Conservation (phyloP, 2,113 vertebrate species). For the Microcebus griseorufus region DNA sequence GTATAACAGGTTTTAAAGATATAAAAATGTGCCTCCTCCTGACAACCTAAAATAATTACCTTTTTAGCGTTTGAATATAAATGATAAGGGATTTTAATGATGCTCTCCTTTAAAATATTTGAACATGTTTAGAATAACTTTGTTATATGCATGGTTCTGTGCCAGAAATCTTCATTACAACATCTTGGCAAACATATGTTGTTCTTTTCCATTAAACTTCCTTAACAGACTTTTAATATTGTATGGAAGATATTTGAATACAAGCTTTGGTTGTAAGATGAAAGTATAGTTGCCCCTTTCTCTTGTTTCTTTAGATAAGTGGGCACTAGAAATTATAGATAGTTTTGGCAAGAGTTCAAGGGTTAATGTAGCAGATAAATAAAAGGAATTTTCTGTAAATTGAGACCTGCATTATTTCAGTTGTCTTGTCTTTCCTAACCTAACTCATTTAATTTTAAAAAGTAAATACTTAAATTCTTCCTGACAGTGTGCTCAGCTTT, state of each 20-base stretch:
- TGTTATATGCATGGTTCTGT: constrained; percentile 27
- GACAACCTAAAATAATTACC: constrained; percentile 38
- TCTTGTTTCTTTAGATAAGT: constrained; percentile 84
- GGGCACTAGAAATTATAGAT: constrained; percentile 87
- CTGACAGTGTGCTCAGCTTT: constrained; percentile 90
- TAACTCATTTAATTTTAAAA: constrained; percentile 91
- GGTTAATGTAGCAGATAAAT: constrained; percentile 92
- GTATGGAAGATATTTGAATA: constrained; percentile 70
- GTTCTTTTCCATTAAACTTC: constrained; percentile 68
- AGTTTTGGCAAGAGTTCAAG: constrained; percentile 91
- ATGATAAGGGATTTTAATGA: constrained; percentile 56
- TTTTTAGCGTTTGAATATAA: constrained; percentile 46
- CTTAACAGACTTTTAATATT: constrained; percentile 65
- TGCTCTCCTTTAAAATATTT: constrained; percentile 30
- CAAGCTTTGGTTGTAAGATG: constrained; percentile 73
- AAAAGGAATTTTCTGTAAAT: constrained; percentile 92
- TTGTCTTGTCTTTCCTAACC: constrained; percentile 89
- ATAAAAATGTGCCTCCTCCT: constrained; percentile 37
- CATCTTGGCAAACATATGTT: constrained; percentile 56
- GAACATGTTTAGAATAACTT: constrained; percentile 22
- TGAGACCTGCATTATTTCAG: constrained; percentile 91
- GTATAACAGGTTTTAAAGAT: neutral
- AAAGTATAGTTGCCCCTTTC: constrained; percentile 77
- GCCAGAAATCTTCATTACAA: constrained; percentile 51
- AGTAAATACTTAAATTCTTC: constrained; percentile 92